Percentiles rank a stretch among this genome's conserved stretches.
Conservation (phyloP, 2,888 invertebrate genomes). For the Esperia sulphurella region DNA sequence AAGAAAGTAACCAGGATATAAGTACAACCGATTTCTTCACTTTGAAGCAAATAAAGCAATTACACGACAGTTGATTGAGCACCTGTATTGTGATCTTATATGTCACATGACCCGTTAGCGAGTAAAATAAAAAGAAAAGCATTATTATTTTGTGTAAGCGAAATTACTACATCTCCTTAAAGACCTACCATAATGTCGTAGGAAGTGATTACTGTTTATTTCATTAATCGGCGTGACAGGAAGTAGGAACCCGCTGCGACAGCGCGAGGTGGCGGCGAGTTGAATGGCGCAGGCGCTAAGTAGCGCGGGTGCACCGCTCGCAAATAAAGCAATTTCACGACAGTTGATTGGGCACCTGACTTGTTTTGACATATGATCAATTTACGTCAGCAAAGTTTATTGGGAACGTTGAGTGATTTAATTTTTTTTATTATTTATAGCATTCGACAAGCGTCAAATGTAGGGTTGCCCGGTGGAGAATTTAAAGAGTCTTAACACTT, state of each 20-base stretch:
- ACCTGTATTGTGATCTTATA: no score
- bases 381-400: conserved; percentile 26
- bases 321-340: conserved; percentile 60
- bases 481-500: no score
- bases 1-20: no score
- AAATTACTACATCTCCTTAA: conserved; percentile 26
- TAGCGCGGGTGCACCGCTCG: conserved; percentile 30
- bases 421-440: no score
- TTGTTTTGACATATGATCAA: conserved; percentile 30
- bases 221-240: conserved; percentile 68
- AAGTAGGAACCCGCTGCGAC: conserved; percentile 44
- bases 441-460: no score
- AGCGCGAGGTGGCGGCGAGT: conserved; percentile 29
- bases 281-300: conserved; percentile 15
- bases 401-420: no score
- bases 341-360: conserved; percentile 36
- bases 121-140: no score
- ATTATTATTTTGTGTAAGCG: neutral
- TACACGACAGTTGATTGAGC: conserved; percentile 38
- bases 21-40: no score
- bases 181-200: conserved; percentile 53
- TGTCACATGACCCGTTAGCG: no score
- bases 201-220: conserved; percentile 77
- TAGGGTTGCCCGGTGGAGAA: no score
- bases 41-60: conserved; percentile 68